A percentile compares a stretch with the other conserved stretches of the same genome.
phyloP scores from a whole-genome alignment of 30 jellyfish, hydroid and myxozoan genomes.

The Catostylus mosaicus region DNA sequence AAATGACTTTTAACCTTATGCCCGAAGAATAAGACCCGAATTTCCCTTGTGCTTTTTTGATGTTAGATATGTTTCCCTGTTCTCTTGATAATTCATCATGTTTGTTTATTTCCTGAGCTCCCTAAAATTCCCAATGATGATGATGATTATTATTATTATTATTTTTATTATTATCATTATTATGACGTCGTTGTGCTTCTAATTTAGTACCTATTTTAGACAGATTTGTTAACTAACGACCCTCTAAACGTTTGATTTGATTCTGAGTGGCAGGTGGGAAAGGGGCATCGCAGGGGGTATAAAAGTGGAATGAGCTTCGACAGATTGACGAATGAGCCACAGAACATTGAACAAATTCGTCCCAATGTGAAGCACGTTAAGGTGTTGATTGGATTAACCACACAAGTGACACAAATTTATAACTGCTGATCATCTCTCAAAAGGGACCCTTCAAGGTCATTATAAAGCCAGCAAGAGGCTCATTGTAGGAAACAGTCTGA shows the following conservation, averaged over 20 bases:
- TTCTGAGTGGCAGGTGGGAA: slow-evolving; percentile 66
- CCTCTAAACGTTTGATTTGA: slow-evolving; percentile 51
- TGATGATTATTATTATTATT: no score
- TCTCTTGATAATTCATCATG: no score
- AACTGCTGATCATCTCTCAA: slow-evolving; percentile 67
- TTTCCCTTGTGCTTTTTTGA: no score
- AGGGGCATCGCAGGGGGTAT: slow-evolving; percentile 55
- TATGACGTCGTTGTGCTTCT: no score
- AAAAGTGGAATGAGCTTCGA: slow-evolving; percentile 49
- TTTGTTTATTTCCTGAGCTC: no score
- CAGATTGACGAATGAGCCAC: slow-evolving; percentile 54
- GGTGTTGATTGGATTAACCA: slow-evolving; percentile 78
- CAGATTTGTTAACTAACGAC: slow-evolving; percentile 39
- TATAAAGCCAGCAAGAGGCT: slow-evolving; percentile 67
- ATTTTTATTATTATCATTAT: no score
- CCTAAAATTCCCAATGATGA: no score
- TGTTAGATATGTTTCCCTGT: no score
- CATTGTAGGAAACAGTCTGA: slow-evolving; percentile 31
- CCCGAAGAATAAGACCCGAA: no score
- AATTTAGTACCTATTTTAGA: slow-evolving; percentile 21
- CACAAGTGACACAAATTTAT: slow-evolving; percentile 56
- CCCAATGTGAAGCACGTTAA: slow-evolving; percentile 49
- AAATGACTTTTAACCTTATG: no score
- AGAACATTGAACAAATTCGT: slow-evolving; percentile 36
- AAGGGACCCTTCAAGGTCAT: slow-evolving; percentile 69